Percentiles rank a stretch among this genome's conserved stretches.
phyloP scores from a whole-genome alignment of 2,113 vertebrate species.

The Brachypodius melanocephalos region DNA sequence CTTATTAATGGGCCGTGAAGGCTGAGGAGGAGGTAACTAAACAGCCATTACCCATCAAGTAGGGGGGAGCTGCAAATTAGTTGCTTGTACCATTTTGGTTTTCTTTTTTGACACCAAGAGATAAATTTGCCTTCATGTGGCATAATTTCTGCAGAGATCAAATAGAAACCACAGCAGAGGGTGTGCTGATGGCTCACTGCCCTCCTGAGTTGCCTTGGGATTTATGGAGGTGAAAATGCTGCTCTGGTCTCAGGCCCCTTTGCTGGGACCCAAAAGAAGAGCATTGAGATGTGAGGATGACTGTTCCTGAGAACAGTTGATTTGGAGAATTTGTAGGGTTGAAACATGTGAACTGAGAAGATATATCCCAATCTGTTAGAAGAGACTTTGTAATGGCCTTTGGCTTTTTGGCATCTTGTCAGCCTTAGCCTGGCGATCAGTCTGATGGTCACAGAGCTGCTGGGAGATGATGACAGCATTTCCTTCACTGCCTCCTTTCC shows the following conservation, averaged over 20 bases:
- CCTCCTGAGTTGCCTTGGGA: not conserved
- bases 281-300: not conserved
- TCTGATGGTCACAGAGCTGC: not conserved
- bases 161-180: not conserved
- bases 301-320: not conserved
- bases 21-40: conserved; percentile 33
- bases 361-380: not conserved
- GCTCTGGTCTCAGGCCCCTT: not conserved
- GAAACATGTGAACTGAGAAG: not conserved
- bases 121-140: not conserved
- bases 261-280: not conserved
- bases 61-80: not conserved
- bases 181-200: not conserved
- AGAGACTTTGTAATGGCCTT: not conserved
- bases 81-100: not conserved
- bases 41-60: not conserved
- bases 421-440: not conserved
- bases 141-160: not conserved
- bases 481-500: not conserved
- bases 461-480: not conserved
- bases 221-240: not conserved
- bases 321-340: not conserved
- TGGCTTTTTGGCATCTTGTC: not conserved
- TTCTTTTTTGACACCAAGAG: not conserved
- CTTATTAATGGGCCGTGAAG: conserved; percentile 25